Conservation (phyloP, 2,888 invertebrate genomes). For the Mactromeris polynyma region DNA sequence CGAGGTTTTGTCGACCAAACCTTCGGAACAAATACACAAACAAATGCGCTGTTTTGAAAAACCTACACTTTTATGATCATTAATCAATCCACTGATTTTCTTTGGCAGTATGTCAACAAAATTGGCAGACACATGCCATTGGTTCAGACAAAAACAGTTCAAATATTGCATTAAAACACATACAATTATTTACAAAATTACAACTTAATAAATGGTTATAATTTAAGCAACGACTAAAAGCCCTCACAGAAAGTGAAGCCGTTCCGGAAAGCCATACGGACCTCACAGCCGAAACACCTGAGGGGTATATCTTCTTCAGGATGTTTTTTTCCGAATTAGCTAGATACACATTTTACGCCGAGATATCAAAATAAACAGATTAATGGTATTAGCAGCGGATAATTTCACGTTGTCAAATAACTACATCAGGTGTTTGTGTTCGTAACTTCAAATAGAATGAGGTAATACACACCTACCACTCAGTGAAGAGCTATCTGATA, state of each 20-base stretch:
- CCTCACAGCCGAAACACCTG: neutral
- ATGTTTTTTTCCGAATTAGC: slow-evolving; percentile 30
- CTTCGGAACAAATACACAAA: neutral
- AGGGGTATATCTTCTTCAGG: neutral
- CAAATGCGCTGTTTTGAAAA: neutral
- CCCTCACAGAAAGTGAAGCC: neutral
- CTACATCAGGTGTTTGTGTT: slow-evolving; percentile 20
- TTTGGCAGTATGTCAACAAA: too few species aligned
- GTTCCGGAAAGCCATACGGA: neutral
- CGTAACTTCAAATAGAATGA: slow-evolving; percentile 7
- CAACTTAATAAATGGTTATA: too few species aligned
- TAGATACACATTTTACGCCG: slow-evolving; percentile 15
- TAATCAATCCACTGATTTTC: too few species aligned
- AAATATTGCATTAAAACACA: too few species aligned
- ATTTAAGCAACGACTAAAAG: neutral
- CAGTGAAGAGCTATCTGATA: slow-evolving; percentile 26
- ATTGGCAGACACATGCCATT: too few species aligned
- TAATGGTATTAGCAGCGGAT: slow-evolving; percentile 45
- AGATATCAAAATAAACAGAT: slow-evolving; percentile 49
- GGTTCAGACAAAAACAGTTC: too few species aligned
- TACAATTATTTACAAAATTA: too few species aligned
- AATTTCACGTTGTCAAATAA: slow-evolving; percentile 50
- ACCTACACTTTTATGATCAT: too few species aligned
- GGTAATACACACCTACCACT: slow-evolving; percentile 1
- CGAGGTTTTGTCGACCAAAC: neutral